Conservation (phyloP, 2,888 invertebrate species). For the Homarus gammarus region DNA sequence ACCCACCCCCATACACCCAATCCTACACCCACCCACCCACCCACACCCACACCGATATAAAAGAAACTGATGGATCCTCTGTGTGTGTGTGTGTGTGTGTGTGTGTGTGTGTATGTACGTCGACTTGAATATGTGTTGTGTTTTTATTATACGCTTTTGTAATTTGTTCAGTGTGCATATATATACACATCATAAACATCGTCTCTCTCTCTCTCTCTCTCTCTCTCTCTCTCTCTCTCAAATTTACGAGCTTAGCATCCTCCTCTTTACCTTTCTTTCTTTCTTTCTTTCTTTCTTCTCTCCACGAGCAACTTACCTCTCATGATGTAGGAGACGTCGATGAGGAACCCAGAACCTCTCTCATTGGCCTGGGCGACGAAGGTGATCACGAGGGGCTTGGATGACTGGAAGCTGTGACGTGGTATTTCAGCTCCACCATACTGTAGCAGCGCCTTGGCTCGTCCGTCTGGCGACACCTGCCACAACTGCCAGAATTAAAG, state of each 20-base stretch:
- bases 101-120: no score
- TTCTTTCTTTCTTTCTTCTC: neutral
- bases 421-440: conserved; percentile 22
- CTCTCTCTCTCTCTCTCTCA: conserved; percentile 1
- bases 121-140: no score
- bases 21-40: no score
- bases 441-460: conserved; percentile 36
- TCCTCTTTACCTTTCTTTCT: neutral
- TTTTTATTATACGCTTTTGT: no score
- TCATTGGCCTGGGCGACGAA: conserved; percentile 47
- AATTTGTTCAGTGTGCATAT: no score
- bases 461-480: conserved; percentile 19
- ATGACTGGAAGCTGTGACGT: conserved; percentile 36
- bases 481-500: no score
- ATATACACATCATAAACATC: no score
- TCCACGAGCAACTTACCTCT: conserved; percentile 38
- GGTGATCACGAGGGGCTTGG: conserved; percentile 55
- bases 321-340: conserved; percentile 68
- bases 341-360: conserved; percentile 63
- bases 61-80: no score
- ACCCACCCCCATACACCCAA: no score
- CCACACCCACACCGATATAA: no score
- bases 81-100: no score
- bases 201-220: neutral
- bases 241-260: no score